phyloP scores from a whole-genome alignment of 2,113 vertebrate genomes.

The Enhydra lutris region DNA sequence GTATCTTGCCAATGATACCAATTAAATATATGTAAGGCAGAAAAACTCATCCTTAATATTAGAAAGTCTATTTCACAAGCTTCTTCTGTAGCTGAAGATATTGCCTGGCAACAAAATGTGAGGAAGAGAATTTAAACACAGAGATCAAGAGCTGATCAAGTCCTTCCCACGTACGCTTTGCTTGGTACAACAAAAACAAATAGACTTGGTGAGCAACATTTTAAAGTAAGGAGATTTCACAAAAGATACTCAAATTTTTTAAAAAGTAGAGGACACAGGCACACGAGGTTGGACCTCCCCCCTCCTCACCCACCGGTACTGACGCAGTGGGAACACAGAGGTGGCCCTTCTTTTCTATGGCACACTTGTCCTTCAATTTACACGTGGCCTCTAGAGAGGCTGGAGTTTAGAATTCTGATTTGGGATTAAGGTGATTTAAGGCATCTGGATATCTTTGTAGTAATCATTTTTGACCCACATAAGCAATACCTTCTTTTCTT shows the following conservation, averaged over 20 bases:
- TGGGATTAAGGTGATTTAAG: background rate
- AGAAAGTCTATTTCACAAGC: background rate
- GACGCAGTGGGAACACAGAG: background rate
- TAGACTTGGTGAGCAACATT: background rate
- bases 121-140: background rate
- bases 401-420: background rate
- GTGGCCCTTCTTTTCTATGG: fast-evolving
- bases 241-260: background rate
- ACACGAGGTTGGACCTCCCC: background rate
- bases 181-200: background rate
- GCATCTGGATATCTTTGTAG: background rate
- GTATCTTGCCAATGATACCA: background rate
- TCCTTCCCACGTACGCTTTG: background rate
- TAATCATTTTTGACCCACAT: background rate
- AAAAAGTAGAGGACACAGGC: background rate
- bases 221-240: background rate
- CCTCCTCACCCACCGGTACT: too few species aligned
- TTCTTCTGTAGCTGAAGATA: background rate
- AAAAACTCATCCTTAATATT: background rate
- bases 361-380: background rate
- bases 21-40: background rate
- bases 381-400: background rate
- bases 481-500: background rate
- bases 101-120: background rate
- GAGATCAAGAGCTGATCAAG: background rate